A percentile compares a stretch with the other conserved stretches of the same genome.
Evolutionary conservation across 2,113 vertebrate genomes (phyloP).

Genomic region (Alligator mississippiensis): DNA sequence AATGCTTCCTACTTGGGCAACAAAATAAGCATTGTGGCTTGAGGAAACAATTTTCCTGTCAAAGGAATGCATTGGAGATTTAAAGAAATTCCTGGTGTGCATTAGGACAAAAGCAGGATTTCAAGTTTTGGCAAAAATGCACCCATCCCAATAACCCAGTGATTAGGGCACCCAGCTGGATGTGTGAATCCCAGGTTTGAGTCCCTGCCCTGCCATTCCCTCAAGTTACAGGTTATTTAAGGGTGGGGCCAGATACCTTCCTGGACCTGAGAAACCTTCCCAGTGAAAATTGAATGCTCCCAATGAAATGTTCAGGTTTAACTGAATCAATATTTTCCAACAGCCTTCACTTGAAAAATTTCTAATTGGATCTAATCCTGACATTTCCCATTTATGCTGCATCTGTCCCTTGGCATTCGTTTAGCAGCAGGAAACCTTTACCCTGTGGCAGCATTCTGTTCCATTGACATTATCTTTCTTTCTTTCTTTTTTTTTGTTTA

Average conservation of each 20-base stretch:
- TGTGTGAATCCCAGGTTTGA: too few species aligned
- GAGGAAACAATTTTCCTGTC: background rate
- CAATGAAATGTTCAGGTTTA: background rate
- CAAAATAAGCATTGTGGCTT: background rate
- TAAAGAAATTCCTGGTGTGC: too few species aligned
- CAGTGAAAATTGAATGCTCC: background rate
- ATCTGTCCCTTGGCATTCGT: background rate
- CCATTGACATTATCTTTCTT: background rate
- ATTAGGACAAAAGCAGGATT: too few species aligned
- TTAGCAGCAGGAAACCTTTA: background rate
- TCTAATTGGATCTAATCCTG: rapidly evolving
- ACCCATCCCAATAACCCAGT: too few species aligned
- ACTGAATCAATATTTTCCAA: background rate
- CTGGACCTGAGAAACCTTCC: too few species aligned
- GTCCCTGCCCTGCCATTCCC: too few species aligned
- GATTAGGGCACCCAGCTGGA: too few species aligned
- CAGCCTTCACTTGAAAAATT: background rate
- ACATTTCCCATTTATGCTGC: background rate
- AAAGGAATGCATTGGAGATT: too few species aligned
- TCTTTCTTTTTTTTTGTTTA: background rate
- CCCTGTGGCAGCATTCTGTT: background rate
- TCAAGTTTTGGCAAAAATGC: too few species aligned
- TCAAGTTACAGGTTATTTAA: too few species aligned
- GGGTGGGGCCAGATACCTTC: too few species aligned
- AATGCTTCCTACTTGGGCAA: background rate